Conservation (phyloP, 2,797 vertebrate species). For the Artibeus lituratus region DNA sequence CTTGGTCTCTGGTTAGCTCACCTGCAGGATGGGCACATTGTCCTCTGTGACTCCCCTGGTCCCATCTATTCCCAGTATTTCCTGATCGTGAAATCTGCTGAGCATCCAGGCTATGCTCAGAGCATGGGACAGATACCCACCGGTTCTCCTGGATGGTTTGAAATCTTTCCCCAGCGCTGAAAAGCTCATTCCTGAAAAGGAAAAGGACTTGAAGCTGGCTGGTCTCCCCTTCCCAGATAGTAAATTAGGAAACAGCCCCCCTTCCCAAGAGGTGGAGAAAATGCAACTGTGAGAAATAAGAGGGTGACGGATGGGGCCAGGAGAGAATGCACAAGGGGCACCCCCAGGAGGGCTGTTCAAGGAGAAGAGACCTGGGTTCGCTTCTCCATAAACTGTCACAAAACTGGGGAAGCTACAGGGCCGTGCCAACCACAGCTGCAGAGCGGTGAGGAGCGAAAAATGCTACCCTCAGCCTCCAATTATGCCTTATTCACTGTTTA, state of each 20-base stretch:
- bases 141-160: not conserved
- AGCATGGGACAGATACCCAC: not conserved
- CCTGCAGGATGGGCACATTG: fast-evolving
- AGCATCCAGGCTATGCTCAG: not conserved
- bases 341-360: not conserved
- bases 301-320: not conserved
- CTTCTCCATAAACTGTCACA: not conserved
- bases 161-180: not conserved
- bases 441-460: not conserved
- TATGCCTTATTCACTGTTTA: conserved; percentile 14
- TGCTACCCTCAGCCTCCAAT: not conserved
- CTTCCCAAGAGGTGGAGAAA: not conserved
- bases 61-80: not conserved
- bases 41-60: no score
- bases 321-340: not conserved
- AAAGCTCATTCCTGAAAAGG: not conserved
- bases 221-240: not conserved
- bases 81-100: not conserved
- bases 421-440: not conserved
- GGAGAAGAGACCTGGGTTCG: not conserved
- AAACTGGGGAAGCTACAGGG: not conserved
- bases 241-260: not conserved
- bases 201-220: not conserved
- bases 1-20: not conserved
- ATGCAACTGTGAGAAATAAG: not conserved